phyloP scores from a whole-genome alignment of 2,888 invertebrate genomes.

The Trissoscelio sp. region DNA sequence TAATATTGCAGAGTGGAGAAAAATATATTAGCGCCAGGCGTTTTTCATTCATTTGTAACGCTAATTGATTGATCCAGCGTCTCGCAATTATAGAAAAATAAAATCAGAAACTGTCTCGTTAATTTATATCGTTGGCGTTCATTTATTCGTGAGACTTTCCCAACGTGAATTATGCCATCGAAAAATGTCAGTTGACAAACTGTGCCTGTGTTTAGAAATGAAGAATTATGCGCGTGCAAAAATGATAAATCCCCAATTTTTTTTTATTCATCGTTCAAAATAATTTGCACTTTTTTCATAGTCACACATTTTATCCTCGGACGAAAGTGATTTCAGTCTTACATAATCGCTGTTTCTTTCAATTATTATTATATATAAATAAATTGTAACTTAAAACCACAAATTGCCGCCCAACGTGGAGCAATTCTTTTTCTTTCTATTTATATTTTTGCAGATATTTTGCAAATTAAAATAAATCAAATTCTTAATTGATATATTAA shows the following conservation, averaged over 20 bases:
- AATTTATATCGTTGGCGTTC: neutral
- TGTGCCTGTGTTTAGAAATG: neutral
- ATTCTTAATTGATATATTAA: too few relatives aligned
- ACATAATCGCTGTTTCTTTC: too few relatives aligned
- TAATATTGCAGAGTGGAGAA: neutral
- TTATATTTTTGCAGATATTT: too few relatives aligned
- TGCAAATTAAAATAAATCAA: too few relatives aligned
- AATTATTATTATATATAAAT: too few relatives aligned
- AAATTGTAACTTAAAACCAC: too few relatives aligned
- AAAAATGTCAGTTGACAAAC: slow-evolving; percentile 19
- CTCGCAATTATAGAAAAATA: neutral
- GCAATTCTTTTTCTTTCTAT: too few relatives aligned
- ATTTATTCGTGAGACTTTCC: slow-evolving; percentile 20
- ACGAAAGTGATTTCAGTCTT: too few relatives aligned
- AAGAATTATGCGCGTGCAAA: slow-evolving; percentile 20
- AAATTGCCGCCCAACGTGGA: too few relatives aligned
- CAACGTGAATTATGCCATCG: slow-evolving; percentile 4
- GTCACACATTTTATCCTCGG: too few relatives aligned
- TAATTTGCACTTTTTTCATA: slow-evolving; percentile 13
- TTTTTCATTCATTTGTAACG: neutral
- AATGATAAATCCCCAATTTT: neutral
- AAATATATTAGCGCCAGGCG: neutral
- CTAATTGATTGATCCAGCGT: neutral
- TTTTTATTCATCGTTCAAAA: neutral
- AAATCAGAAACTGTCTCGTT: neutral